A percentile compares a stretch with the other conserved stretches of the same genome.
phyloP scores from a whole-genome alignment of 2,113 vertebrate species.

The Oxyura jamaicensis region DNA sequence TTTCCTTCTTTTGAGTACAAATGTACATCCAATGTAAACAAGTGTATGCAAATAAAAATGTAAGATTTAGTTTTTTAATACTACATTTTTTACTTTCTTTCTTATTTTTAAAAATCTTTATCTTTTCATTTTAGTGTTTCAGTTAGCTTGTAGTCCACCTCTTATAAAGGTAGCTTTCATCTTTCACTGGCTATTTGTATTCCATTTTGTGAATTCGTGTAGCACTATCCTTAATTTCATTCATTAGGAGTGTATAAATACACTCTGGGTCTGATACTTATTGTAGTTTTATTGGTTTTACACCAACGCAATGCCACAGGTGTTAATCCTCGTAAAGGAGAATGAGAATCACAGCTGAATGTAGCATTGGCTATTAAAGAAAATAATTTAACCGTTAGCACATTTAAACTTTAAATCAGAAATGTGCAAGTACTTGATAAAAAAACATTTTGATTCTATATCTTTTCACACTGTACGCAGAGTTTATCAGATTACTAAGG shows the following conservation, averaged over 20 bases:
- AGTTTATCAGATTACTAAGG: conserved; percentile 78
- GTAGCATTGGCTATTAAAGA: not conserved
- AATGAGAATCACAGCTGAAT: not conserved
- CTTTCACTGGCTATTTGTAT: not conserved
- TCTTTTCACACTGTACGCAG: conserved; percentile 46
- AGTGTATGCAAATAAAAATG: not conserved
- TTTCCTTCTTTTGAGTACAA: not conserved
- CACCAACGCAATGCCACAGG: not conserved
- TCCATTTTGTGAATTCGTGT: not conserved
- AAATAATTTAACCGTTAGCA: not conserved
- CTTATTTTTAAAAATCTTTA: not conserved
- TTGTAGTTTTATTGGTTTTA: not conserved
- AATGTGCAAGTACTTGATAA: not conserved
- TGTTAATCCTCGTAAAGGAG: not conserved
- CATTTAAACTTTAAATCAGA: not conserved
- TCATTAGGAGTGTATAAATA: not conserved
- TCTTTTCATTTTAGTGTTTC: not conserved
- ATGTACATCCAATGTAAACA: not conserved
- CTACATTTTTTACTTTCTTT: no score
- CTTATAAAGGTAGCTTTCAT: not conserved
- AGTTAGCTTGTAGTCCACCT: not conserved
- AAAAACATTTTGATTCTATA: not conserved
- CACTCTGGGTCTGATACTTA: not conserved
- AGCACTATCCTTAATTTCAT: not conserved
- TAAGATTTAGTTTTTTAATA: not conserved